Percentiles rank a stretch among this genome's conserved stretches.
Evolutionary conservation across 1,140 invertebrate species (phyloP).

Genomic region (Zaprionus africanus): DNA sequence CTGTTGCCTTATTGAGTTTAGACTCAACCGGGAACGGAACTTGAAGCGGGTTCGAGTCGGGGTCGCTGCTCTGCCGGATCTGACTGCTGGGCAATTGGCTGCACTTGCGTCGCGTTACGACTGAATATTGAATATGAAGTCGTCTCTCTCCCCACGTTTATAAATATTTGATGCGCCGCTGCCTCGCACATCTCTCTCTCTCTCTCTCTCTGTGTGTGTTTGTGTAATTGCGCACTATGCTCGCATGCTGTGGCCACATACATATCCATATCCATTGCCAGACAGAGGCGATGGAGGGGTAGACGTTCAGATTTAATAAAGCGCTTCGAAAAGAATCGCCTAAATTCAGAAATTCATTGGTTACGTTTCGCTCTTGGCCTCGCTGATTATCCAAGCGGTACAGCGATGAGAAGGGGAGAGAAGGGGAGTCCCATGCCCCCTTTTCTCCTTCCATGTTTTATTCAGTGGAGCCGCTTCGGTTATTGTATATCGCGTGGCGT

Average conservation of each 20-base stretch:
- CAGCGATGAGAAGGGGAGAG: not conserved
- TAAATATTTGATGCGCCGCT: conserved; percentile 50
- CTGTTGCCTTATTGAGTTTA: conserved; percentile 27
- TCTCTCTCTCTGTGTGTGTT: not conserved
- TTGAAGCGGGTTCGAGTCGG: no score
- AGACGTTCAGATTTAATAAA: conserved; percentile 48
- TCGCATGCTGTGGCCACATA: conserved; percentile 14
- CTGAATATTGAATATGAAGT: conserved; percentile 52
- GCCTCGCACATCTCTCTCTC: not conserved
- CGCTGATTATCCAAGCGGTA: conserved; percentile 40
- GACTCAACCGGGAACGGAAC: not conserved
- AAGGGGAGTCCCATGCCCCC: not conserved
- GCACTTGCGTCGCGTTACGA: conserved; percentile 38
- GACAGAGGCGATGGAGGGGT: not conserved
- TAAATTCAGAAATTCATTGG: conserved; percentile 56
- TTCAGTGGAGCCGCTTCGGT: conserved; percentile 47
- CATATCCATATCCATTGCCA: conserved; percentile 6
- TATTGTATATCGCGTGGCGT: conserved; percentile 53
- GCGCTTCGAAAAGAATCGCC: conserved; percentile 30
- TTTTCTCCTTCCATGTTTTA: conserved; percentile 27
- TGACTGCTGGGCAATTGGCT: conserved; percentile 37
- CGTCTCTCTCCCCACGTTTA: conserved; percentile 38
- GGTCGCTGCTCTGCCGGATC: not conserved
- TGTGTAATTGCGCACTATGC: conserved; percentile 39
- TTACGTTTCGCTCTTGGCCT: conserved; percentile 16